phyloP scores from a whole-genome alignment of 2,888 invertebrate species.

The Nymphalis polychloros region DNA sequence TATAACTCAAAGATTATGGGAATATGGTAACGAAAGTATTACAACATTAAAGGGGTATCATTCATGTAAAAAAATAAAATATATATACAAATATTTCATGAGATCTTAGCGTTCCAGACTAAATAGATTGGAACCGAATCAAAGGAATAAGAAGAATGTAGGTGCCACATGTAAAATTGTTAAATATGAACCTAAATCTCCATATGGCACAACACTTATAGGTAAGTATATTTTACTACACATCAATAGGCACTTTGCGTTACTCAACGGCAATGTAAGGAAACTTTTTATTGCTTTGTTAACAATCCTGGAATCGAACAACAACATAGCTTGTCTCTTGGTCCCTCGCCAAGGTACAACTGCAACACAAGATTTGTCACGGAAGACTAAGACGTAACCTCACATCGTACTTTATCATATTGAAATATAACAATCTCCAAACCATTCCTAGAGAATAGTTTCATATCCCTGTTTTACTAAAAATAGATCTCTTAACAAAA shows the following conservation, averaged over 20 bases:
- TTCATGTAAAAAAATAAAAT: conserved; percentile 11
- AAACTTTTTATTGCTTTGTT: conserved; percentile 46
- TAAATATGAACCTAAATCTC: conserved; percentile 27
- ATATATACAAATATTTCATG: conserved; percentile 17
- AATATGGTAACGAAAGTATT: conserved; percentile 32
- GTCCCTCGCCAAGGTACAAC: conserved; percentile 53
- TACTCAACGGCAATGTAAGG: conserved; percentile 46
- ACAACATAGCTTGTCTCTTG: conserved; percentile 41
- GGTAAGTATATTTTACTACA: conserved; percentile 48
- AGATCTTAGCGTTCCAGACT: conserved; percentile 28
- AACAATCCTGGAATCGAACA: conserved; percentile 37
- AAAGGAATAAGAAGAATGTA: conserved; percentile 14
- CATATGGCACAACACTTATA: conserved; percentile 35
- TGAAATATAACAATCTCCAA: conserved; percentile 21
- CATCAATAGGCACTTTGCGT: conserved; percentile 64
- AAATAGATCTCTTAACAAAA: conserved; percentile 20
- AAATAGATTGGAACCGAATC: conserved; percentile 14
- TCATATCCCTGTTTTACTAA: conserved; percentile 20
- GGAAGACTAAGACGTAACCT: conserved; percentile 22
- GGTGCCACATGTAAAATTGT: conserved; percentile 27
- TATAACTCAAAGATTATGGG: conserved; percentile 16
- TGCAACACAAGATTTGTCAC: conserved; percentile 17
- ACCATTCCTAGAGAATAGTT: conserved; percentile 20
- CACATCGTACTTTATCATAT: conserved; percentile 11
- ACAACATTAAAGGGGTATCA: conserved; percentile 5